Conservation (phyloP, 2,888 invertebrate species). For the Megalurothrips usitatus region DNA sequence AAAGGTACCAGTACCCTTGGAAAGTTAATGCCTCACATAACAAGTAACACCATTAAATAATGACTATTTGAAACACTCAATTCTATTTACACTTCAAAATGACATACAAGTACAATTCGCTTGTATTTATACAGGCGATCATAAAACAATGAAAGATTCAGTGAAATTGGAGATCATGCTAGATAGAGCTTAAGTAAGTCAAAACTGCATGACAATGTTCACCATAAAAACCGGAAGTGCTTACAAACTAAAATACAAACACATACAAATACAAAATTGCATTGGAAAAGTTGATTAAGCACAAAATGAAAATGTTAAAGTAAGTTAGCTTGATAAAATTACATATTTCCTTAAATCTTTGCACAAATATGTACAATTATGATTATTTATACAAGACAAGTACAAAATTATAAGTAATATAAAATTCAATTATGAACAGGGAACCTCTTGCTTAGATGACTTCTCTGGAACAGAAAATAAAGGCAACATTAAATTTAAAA, state of each 20-base stretch:
- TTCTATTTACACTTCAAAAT: neutral
- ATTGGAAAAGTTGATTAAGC: neutral
- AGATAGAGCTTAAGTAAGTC: too few relatives aligned
- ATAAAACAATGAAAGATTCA: neutral
- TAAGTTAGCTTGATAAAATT: too few relatives aligned
- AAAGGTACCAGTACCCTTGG: neutral
- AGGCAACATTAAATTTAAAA: neutral
- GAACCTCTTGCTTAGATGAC: neutral
- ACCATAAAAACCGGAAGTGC: neutral
- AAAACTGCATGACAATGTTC: too few relatives aligned
- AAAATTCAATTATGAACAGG: neutral
- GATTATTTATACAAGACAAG: neutral
- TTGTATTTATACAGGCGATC: neutral
- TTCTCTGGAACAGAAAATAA: conserved; percentile 1
- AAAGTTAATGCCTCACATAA: neutral
- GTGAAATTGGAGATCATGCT: neutral
- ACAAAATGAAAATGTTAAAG: neutral
- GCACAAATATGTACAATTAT: neutral
- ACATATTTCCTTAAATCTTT: too few relatives aligned
- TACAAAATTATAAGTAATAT: neutral
- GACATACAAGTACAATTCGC: neutral
- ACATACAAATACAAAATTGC: neutral
- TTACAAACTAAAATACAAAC: neutral
- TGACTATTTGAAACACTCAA: neutral
- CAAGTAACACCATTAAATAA: neutral